Base-by-base conservation (phyloP, 2,888 invertebrate species). In the Eretmocerus hayati region DNA sequence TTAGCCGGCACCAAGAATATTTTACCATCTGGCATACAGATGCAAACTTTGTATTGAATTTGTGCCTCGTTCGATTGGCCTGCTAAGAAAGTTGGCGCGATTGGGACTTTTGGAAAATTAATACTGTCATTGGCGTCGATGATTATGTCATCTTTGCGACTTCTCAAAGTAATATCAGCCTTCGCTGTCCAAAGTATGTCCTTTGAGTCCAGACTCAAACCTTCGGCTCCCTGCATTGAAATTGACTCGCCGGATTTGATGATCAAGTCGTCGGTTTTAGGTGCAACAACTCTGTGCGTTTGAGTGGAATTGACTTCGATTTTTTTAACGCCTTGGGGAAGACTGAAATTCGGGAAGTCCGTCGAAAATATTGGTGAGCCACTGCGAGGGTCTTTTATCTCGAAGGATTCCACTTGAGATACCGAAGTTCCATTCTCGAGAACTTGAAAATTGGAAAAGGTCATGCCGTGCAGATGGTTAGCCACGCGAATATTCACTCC, bases 11-110 rank as follows among this genome's bases (percentile, higher is more conserved):
- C 80, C 52, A 84, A 77, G 63, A 90, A 92, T 42, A 93, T 66
- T 59, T 85, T 86, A 0, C 91, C 92, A 55, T 85, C 83, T 0
- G 91, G 91, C 87, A 90, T 90, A 63, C 92, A 92, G 1, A 91
- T 84, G 59, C 92, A 93, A 1, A 93, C 79, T 67, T 92, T 91
- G 61, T 84, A 92, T 65, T 91, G 90, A 0, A 81, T 71, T 49
- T 72, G 68, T 5, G 67, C 47, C 37, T 57, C 57, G 26, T 59
- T 60, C 30, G 63, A 66, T 13, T 62, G 66, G 48, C 62, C 66
- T 20, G 66, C 64, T 9, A 60, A 39, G 38, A 60, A 61, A 18
- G 77, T 72, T 4, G 75, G 74, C 8, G 82, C 85, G 39, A 85
- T 78, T 0, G 89, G 88, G 15, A 90, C 73, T 54, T 80, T 81